Percentiles rank a stretch among this genome's conserved stretches.
phyloP scores from a whole-genome alignment of 1,140 invertebrate genomes.

The Zophobas morio region DNA sequence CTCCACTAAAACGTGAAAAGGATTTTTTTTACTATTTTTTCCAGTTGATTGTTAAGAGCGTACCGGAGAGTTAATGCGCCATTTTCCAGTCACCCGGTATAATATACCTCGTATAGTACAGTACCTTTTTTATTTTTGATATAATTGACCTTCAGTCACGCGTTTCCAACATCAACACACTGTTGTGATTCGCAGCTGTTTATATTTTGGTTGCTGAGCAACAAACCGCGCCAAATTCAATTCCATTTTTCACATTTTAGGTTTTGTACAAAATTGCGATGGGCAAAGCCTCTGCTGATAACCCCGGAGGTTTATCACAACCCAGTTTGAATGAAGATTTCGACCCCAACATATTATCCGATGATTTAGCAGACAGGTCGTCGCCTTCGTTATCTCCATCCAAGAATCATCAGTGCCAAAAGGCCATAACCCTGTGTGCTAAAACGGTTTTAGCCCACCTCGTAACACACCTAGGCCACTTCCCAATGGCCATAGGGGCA shows the following conservation, averaged over 20 bases:
- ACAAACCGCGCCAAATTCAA: slow-evolving; percentile 16
- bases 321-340: slow-evolving; percentile 74
- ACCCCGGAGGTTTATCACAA: slow-evolving; percentile 59
- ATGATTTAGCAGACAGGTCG: slow-evolving; percentile 72
- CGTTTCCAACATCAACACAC: background rate
- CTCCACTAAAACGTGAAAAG: too few species aligned
- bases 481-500: slow-evolving; percentile 91
- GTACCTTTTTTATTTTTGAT: background rate
- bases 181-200: background rate
- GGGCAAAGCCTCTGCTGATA: slow-evolving; percentile 65
- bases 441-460: slow-evolving; percentile 84
- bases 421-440: slow-evolving; percentile 76
- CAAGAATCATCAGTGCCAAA: slow-evolving; percentile 69
- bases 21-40: too few species aligned
- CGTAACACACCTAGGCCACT: slow-evolving; percentile 90
- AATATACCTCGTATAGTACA: background rate
- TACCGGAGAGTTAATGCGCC: too few species aligned
- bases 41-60: too few species aligned
- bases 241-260: slow-evolving; percentile 57
- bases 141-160: background rate
- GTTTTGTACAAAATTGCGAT: slow-evolving; percentile 69
- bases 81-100: too few species aligned
- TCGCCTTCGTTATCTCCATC: slow-evolving; percentile 64
- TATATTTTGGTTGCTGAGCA: background rate
- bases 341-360: slow-evolving; percentile 78